phyloP scores from a whole-genome alignment of 2,888 invertebrate species.

The Alviniconcha strummeri region DNA sequence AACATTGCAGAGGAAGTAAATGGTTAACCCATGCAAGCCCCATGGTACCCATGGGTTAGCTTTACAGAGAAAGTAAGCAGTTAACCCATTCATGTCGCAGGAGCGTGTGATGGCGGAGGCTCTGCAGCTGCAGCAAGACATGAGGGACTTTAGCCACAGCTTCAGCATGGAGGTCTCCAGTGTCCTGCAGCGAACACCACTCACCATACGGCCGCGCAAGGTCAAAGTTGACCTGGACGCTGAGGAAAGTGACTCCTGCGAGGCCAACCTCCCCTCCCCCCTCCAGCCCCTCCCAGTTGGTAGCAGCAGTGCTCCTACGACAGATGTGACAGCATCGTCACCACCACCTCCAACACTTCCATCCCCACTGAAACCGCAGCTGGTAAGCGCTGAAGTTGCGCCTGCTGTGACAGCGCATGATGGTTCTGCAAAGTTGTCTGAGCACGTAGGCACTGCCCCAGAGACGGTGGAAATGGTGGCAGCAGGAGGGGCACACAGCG shows the following conservation, averaged over 20 bases:
- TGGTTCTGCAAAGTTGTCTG: not conserved
- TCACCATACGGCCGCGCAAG: constrained; percentile 67
- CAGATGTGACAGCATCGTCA: not conserved
- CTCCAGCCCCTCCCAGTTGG: constrained; percentile 72
- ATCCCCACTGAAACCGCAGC: constrained; percentile 8
- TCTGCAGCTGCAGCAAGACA: constrained; percentile 80
- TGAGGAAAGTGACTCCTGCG: constrained; percentile 76
- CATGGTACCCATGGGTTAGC: too few species aligned
- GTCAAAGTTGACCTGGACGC: constrained; percentile 80
- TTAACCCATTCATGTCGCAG: not conserved
- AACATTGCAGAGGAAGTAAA: too few species aligned
- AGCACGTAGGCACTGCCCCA: not conserved
- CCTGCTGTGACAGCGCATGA: not conserved
- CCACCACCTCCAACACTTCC: constrained; percentile 11
- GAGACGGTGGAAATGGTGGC: not conserved
- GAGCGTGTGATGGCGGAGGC: constrained; percentile 80
- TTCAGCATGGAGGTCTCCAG: constrained; percentile 83
- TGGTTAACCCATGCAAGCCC: too few species aligned
- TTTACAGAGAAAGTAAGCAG: too few species aligned
- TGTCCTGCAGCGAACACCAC: constrained; percentile 84
- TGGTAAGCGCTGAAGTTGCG: not conserved
- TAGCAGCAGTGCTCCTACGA: not conserved
- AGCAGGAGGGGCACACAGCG: not conserved
- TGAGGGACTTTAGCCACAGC: constrained; percentile 84
- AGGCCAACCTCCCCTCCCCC: constrained; percentile 77